phyloP scores from a whole-genome alignment of 2,888 invertebrate species.

The Metellina segmentata region DNA sequence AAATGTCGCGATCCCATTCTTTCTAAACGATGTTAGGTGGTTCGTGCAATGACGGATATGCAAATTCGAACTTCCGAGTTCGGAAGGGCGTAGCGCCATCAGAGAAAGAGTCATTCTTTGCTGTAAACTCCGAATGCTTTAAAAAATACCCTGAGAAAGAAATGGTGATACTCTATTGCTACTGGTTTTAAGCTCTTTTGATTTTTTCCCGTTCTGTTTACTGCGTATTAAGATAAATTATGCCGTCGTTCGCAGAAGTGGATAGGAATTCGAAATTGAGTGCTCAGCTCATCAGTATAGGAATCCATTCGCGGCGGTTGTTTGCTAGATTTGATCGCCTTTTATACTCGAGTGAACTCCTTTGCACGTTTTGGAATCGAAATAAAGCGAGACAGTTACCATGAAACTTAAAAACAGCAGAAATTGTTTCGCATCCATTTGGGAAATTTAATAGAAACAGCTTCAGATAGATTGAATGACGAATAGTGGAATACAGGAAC shows the following conservation, averaged over 20 bases:
- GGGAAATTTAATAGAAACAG: too few species aligned
- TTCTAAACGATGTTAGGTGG: constrained; percentile 21
- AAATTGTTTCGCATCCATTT: too few species aligned
- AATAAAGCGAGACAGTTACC: background rate
- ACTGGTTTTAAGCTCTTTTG: constrained; percentile 16
- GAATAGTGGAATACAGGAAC: too few species aligned
- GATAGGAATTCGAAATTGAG: background rate
- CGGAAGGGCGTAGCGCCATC: background rate
- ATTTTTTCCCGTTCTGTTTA: constrained; percentile 16
- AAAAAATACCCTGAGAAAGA: constrained; percentile 1
- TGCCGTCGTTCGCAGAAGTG: background rate
- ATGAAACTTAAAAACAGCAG: too few species aligned
- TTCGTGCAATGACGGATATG: constrained; percentile 33
- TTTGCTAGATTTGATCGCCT: background rate
- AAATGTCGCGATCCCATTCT: constrained; percentile 21
- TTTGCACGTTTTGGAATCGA: background rate
- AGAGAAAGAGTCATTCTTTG: constrained; percentile 3
- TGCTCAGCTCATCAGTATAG: background rate
- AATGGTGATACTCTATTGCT: constrained; percentile 26
- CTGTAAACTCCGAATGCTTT: background rate
- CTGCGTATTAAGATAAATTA: constrained; percentile 22
- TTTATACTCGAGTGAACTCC: background rate
- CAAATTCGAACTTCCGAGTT: constrained; percentile 28
- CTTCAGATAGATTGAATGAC: too few species aligned
- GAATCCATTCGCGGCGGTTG: background rate